Evolutionary conservation across 2,888 invertebrate species (phyloP).

Genomic region (Synanthedon formicaeformis): DNA sequence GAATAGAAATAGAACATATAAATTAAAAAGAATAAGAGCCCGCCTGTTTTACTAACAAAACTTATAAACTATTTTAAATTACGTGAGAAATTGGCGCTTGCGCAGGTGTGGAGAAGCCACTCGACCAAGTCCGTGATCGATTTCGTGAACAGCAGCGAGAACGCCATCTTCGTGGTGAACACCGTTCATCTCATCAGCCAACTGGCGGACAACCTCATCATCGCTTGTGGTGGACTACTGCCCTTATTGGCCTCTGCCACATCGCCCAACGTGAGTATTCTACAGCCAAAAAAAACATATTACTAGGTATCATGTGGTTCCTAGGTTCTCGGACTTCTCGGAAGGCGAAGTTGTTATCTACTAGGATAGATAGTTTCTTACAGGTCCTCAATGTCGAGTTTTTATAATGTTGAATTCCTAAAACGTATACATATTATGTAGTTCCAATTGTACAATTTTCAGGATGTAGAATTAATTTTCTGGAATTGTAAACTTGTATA

Average conservation of each 20-base stretch:
- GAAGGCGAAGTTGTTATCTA: not conserved
- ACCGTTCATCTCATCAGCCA: constrained; percentile 99
- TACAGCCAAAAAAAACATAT: not conserved
- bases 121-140: constrained; percentile 97
- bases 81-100: not conserved
- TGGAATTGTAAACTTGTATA: no score
- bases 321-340: not conserved
- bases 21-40: no score
- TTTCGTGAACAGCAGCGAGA: constrained; percentile 98
- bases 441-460: no score
- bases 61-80: no score
- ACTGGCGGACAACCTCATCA: constrained; percentile 97
- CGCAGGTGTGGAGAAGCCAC: constrained; percentile 83
- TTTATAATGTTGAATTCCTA: no score
- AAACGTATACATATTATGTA: no score
- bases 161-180: constrained; percentile 99
- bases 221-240: constrained; percentile 96
- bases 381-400: no score
- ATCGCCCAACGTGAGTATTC: constrained; percentile 90
- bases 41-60: no score
- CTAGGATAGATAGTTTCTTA: no score
- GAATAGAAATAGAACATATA: no score
- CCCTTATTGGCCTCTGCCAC: constrained; percentile 98
- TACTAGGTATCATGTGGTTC: not conserved
- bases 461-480: no score